Evolutionary conservation across 2,888 invertebrate species (phyloP).

Genomic region (Aphodius sticticus): DNA sequence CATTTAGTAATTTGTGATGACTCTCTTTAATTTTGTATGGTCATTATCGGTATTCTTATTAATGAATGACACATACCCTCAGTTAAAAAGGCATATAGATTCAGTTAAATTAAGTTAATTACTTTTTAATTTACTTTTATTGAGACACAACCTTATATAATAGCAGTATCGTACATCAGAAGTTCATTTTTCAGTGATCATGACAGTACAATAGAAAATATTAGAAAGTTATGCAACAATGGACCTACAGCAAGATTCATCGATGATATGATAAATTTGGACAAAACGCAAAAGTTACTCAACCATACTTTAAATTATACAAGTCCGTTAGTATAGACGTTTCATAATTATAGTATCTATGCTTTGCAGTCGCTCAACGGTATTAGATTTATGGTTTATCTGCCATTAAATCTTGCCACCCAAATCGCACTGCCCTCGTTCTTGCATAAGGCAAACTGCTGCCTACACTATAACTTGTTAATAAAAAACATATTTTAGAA

Average conservation of each 20-base stretch:
- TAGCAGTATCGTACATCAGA: background rate
- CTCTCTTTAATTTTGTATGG: no score
- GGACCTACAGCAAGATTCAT: background rate
- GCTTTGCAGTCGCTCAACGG: background rate
- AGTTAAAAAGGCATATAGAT: no score
- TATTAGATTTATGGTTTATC: background rate
- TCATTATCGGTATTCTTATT: no score
- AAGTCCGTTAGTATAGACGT: background rate
- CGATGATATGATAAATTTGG: conserved; percentile 4
- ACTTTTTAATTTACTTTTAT: no score
- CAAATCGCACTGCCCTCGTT: background rate
- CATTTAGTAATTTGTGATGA: no score
- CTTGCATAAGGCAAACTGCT: background rate
- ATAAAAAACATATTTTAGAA: background rate
- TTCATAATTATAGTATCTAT: background rate
- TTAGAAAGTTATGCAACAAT: background rate
- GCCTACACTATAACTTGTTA: no score
- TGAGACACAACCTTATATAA: background rate
- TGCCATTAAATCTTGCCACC: background rate
- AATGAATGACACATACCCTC: no score
- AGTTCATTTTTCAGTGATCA: background rate
- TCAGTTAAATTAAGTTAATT: no score
- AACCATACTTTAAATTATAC: background rate
- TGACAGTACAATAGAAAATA: background rate
- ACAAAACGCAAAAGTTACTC: background rate